phyloP scores from a whole-genome alignment of 1,140 invertebrate species.

The Pseudobourletiella spinata region DNA sequence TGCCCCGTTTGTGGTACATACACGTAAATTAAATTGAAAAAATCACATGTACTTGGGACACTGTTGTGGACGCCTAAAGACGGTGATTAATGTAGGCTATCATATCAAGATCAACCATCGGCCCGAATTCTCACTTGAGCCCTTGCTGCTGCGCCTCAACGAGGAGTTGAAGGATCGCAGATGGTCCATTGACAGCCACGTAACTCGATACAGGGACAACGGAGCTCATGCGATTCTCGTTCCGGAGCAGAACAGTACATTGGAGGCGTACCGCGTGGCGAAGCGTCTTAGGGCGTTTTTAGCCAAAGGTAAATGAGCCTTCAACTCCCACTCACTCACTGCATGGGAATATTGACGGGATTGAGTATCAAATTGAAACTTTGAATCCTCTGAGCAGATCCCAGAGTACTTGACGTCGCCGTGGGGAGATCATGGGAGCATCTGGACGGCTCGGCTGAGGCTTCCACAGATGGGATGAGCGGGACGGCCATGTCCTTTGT shows the following conservation, averaged over 20 bases:
- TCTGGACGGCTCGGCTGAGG: not conserved
- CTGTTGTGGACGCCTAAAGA: not conserved
- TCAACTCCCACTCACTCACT: no score
- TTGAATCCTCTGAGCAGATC: slow-evolving; percentile 9
- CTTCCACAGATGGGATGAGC: slow-evolving; percentile 9
- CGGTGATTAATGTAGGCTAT: slow-evolving; percentile 12
- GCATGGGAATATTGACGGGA: not conserved
- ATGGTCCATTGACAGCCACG: not conserved
- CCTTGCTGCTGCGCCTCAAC: slow-evolving; percentile 9
- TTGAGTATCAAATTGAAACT: not conserved
- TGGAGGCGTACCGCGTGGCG: slow-evolving; percentile 4
- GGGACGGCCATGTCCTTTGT: slow-evolving; percentile 21
- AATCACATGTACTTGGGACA: not conserved
- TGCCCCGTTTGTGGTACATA: slow-evolving; percentile 32
- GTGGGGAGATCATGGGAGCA: slow-evolving; percentile 18
- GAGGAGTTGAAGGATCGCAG: not conserved
- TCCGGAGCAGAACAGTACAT: slow-evolving; percentile 7
- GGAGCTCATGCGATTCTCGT: slow-evolving; percentile 21
- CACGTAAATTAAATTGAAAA: not conserved
- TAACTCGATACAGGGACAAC: slow-evolving; percentile 16
- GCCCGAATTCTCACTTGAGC: slow-evolving; percentile 3
- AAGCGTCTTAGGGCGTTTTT: not conserved
- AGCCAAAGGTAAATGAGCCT: not conserved
- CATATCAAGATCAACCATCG: slow-evolving; percentile 27
- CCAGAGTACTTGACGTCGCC: slow-evolving; percentile 10